Evolutionary conservation across 2,113 vertebrate species (phyloP).

Genomic region (Pygoscelis adeliae): DNA sequence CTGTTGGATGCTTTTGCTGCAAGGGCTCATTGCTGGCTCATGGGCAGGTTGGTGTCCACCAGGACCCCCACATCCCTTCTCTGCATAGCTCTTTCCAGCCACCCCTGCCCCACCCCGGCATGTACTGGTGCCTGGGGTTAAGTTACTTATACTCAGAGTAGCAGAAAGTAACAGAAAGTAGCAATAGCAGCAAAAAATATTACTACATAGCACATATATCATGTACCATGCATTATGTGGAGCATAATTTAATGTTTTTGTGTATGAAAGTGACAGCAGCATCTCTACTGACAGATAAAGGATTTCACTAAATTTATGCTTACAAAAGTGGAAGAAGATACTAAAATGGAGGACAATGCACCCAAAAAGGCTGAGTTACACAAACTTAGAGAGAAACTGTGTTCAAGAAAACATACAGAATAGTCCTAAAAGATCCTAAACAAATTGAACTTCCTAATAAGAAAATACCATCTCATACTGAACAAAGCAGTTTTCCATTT

Average conservation of each 20-base stretch:
- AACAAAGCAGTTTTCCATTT: neutral
- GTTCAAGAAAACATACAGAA: neutral
- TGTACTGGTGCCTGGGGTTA: fast-evolving
- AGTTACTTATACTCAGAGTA: neutral
- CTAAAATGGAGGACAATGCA: neutral
- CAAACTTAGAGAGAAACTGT: neutral
- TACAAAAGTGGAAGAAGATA: neutral
- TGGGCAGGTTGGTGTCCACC: neutral
- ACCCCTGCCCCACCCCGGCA: no score
- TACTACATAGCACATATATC: neutral
- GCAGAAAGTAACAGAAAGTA: neutral
- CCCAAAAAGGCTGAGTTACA: neutral
- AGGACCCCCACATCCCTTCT: neutral
- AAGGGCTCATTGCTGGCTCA: neutral
- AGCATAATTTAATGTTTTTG: neutral
- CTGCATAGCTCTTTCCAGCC: neutral
- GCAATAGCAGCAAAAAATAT: neutral
- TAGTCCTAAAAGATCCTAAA: neutral
- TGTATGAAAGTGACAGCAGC: neutral
- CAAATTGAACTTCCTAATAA: neutral
- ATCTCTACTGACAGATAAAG: neutral
- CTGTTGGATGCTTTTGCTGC: fast-evolving
- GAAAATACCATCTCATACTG: neutral
- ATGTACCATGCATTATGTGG: no score
- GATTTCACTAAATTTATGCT: neutral